Evolutionary conservation across 2,888 invertebrate genomes (phyloP), one percentile per base, ranked within the genome.

Genomic region (Habrosyne pyritoides): DNA sequence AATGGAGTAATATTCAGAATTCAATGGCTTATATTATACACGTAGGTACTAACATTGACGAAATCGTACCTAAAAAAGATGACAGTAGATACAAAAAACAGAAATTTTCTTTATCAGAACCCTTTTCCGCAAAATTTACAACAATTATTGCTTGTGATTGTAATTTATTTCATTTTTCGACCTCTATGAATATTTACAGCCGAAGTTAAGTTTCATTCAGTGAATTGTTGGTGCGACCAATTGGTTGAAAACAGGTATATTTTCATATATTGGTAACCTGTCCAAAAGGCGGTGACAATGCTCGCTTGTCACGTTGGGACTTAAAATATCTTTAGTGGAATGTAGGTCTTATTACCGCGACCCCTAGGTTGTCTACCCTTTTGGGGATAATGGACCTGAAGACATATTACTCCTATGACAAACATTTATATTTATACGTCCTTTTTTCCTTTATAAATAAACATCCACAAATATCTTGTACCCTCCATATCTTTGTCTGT

Each of bases 161-260:
- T 73, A 69, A 75, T 70, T 77, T 75, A 68, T 72, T 61, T 63
- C 64, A 53, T 64, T 65, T 67, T 74, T 73, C 67, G 67, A 60
- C 59, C 61, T 22, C 53, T 63, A 75, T 67, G 64, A 63, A 74
- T 69, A 70, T 75, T 70, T 67, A 64, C 61, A 53, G 51, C 33
- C 14, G 53, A 30, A 57, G 28, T 53, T 21, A 54, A 50, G 42
- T 59, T 58, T 54, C n/a, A 51, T n/a, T 24, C 14, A 14, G 14
- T 8, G 48, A 8, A 22, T 24, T 33, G 3, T 33, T n/a, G 33
- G 33, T 33, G 49, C 26, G 49, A 49, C 49, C 48, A 49, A 49
- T 49, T 49, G 26, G 26, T 14, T 14, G 26, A 18, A 26, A 24
- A 24, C 14, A 10, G 49, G 49, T 49, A 26, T 18, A n/a, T n/a